Evolutionary conservation across 2,888 invertebrate species (phyloP), one percentile per base, ranked within the genome.

Genomic region (Plebejus anna): DNA sequence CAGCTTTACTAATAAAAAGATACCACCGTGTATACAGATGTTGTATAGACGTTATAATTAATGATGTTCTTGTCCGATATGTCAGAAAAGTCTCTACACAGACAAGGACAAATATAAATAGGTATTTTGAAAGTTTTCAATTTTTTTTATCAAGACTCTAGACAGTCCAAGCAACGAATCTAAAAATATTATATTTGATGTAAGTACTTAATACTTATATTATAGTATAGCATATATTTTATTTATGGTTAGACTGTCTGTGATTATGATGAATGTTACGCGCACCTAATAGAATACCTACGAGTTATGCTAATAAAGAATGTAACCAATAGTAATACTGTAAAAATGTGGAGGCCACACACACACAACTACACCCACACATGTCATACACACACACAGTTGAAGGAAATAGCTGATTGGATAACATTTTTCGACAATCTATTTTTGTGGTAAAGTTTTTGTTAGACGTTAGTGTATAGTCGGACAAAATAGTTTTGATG

Each of bases 381-480:
- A 80, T 76, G 80, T 83, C 85, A 75, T 28, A 13, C 71, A 71
- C 76, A 71, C 88, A 88, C 87, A 84, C n/a, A 75, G 61, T 36
- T 51, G 80, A 66, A 76, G 77, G 22, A 78, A 78, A 9, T 9
- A 16, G 79, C 79, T 78, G 84, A 89, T 92, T 92, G 90, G 92
- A 84, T 88, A 88, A 86, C 88, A 91, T 91, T 91, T 91, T 91
- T 91, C 90, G 86, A 82, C 86, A 84, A 84, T 91, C 93, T 94
- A 92, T 93, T 94, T 93, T 93, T 92, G 91, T 83, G 83, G 84
- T 86, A 84, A 83, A 89, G 89, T 92, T 93, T 94, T 94, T 93
- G 90, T 90, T 85, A 82, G 77, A 77, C 32, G 32, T 32, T 32
- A 32, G 32, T 32, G 32, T 32, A 36, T 82, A 84, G 79, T 47